Conservation (phyloP, 2,888 invertebrate genomes). For the Camptogramma bilineatum region DNA sequence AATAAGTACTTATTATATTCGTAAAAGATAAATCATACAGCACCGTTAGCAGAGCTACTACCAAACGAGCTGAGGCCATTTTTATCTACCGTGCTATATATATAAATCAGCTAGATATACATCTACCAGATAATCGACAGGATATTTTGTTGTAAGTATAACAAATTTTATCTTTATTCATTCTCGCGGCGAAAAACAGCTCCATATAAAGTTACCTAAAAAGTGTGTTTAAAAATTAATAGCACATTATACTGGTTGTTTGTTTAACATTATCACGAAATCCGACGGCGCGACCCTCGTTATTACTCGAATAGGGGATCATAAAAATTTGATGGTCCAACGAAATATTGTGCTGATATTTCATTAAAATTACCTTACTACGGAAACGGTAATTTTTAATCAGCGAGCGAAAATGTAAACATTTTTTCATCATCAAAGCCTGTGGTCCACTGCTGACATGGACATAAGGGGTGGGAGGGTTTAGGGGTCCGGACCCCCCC, state of each 20-base stretch:
- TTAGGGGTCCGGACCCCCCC: no score
- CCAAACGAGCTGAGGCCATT: no score
- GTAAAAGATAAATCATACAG: no score
- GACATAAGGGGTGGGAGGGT: no score
- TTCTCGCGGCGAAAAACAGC: constrained; percentile 3
- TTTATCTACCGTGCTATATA: no score
- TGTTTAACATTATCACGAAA: constrained; percentile 59
- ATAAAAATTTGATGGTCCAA: constrained; percentile 48
- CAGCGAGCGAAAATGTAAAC: constrained; percentile 24
- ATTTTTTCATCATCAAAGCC: neutral
- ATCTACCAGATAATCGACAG: neutral
- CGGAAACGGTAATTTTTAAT: constrained; percentile 25
- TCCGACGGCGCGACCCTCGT: constrained; percentile 54
- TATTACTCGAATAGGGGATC: constrained; percentile 50
- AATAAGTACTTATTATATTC: no score
- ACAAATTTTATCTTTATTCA: constrained; percentile 2
- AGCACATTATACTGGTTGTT: constrained; percentile 55
- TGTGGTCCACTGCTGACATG: neutral
- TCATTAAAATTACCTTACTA: constrained; percentile 38
- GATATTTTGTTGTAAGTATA: neutral
- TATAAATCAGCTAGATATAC: no score
- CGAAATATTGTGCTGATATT: constrained; percentile 43
- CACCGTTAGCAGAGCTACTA: no score
- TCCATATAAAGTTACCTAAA: constrained; percentile 32
- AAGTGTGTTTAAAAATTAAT: constrained; percentile 51